phyloP scores from a whole-genome alignment of 92 coral and sea anemone genomes.

The Epizoanthus rinbou region DNA sequence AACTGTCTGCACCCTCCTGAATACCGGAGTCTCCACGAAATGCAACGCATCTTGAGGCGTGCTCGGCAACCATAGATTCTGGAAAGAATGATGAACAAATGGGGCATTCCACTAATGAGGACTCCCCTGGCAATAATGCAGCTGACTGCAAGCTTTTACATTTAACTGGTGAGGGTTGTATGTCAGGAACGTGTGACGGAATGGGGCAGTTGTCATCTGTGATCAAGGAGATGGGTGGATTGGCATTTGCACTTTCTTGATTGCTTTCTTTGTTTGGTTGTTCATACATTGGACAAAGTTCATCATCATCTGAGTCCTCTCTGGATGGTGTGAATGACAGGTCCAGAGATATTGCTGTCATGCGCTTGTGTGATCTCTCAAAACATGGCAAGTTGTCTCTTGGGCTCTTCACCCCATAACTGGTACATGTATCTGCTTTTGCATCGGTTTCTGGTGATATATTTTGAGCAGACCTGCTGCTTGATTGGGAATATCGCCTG shows the following conservation, averaged over 20 bases:
- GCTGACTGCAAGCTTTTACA: not conserved
- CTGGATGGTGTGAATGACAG: slow-evolving; percentile 33
- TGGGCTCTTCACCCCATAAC: not conserved
- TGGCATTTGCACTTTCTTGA: not conserved
- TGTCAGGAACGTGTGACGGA: not conserved
- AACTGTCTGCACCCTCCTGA: slow-evolving; percentile 5
- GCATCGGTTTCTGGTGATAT: not conserved
- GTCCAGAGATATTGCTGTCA: slow-evolving; percentile 21
- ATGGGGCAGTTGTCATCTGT: not conserved
- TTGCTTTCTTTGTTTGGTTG: not conserved
- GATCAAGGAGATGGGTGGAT: not conserved
- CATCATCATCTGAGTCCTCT: slow-evolving; percentile 32
- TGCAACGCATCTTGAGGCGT: slow-evolving; percentile 62
- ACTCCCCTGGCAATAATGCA: not conserved
- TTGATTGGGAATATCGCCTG: slow-evolving; percentile 11
- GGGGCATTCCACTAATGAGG: slow-evolving; percentile 64
- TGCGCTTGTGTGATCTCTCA: slow-evolving; percentile 40
- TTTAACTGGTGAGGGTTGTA: slow-evolving; percentile 20
- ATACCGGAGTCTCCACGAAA: slow-evolving; percentile 34
- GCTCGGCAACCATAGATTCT: slow-evolving; percentile 45
- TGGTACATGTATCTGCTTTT: not conserved
- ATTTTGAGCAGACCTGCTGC: not conserved
- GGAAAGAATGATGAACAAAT: slow-evolving; percentile 59
- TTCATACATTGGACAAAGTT: slow-evolving; percentile 26
- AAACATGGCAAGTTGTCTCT: not conserved